Evolutionary conservation across 2,113 vertebrate genomes (phyloP).

Genomic region (Acanthisitta chloris): DNA sequence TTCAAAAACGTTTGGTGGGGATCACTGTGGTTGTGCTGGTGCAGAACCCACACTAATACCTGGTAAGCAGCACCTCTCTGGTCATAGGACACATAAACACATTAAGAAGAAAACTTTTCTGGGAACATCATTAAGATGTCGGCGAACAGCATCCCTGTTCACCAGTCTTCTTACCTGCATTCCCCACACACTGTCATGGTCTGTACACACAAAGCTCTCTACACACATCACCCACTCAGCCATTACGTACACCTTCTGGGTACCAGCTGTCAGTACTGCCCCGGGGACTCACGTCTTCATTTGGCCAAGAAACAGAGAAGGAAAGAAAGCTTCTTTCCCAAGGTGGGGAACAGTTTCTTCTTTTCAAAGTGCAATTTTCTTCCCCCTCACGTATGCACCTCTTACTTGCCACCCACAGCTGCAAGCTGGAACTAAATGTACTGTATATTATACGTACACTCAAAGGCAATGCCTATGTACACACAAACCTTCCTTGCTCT

Average conservation of each 20-base stretch:
- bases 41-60: not conserved
- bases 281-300: not conserved
- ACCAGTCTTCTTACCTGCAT: not conserved
- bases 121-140: not conserved
- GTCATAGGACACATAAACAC: not conserved
- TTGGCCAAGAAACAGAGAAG: not conserved
- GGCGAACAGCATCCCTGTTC: not conserved
- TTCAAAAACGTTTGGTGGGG: not conserved
- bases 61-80: not conserved
- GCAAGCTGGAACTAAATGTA: conserved; percentile 52
- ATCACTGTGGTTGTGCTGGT: not conserved
- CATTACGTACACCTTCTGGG: not conserved
- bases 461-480: not conserved
- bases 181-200: not conserved
- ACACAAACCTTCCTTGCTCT: not conserved
- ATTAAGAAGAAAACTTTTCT: not conserved
- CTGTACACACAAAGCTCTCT: not conserved
- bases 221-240: not conserved
- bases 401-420: conserved; percentile 34
- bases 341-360: not conserved
- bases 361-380: not conserved
- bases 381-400: not conserved
- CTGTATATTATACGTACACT: conserved; percentile 33
- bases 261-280: not conserved
- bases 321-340: not conserved